These are phyloP conservation scores for Andrena praecox DNA, from an alignment of 2,888 invertebrate species.

Conservation along the genomic window DNA sequence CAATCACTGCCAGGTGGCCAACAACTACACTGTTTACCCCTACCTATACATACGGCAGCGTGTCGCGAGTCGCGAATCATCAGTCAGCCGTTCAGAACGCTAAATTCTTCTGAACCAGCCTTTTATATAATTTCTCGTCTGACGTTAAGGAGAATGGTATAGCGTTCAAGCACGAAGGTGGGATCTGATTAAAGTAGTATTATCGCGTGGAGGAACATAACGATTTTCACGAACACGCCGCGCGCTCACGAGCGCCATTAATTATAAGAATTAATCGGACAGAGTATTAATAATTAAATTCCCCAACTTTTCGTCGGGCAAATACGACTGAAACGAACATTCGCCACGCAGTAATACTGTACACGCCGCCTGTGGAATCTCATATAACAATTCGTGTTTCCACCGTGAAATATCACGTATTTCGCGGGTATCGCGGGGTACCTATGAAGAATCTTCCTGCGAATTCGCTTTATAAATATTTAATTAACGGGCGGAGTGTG, in stretches of 20 bases:
- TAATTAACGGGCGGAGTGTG: slow-evolving; percentile 3
- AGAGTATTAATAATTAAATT: slow-evolving; percentile 6
- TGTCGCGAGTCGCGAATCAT: neutral
- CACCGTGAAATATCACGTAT: neutral
- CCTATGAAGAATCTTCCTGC: neutral
- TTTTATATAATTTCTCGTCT: too few relatives aligned
- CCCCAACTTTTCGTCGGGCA: too few relatives aligned
- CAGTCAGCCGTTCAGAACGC: too few relatives aligned
- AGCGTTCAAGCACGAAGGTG: too few relatives aligned
- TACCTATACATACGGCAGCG: too few relatives aligned
- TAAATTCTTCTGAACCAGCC: too few relatives aligned
- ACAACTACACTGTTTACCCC: too few relatives aligned
- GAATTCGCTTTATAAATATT: slow-evolving; percentile 5
- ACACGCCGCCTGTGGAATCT: neutral
- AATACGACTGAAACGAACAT: neutral
- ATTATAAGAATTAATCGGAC: slow-evolving; percentile 12
- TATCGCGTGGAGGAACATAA: too few relatives aligned
- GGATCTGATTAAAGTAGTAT: too few relatives aligned
- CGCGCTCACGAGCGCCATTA: neutral
- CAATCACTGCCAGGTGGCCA: too few relatives aligned
- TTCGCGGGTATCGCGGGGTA: neutral
- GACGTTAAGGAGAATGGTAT: too few relatives aligned
- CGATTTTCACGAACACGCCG: too few relatives aligned
- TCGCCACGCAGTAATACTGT: neutral
- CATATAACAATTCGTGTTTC: neutral